Evolutionary conservation across 2,888 invertebrate species (phyloP), one percentile per base, ranked within the genome.

Genomic region (Mythimna pallens): DNA sequence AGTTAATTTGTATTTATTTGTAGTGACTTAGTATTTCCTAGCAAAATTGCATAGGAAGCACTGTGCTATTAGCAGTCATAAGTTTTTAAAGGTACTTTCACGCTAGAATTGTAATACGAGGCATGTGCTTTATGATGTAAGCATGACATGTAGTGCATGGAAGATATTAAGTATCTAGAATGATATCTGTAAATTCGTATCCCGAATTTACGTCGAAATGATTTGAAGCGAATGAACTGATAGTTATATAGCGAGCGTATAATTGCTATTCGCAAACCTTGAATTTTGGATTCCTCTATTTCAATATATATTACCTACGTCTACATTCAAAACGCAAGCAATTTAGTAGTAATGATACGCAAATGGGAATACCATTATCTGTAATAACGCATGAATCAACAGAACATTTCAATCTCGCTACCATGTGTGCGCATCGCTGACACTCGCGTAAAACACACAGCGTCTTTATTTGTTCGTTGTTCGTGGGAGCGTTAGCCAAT

Each of bases 401-500:
- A 30, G 40, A 57, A 65, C 36, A 58, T 81, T 80, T 58, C 25
- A 40, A 59, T 76, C 71, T 62, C 20, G 22, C 22, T 17, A 36
- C 25, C 25, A 10, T 22, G 30, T 40, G 61, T 59, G 20, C 17
- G 58, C 50, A 14, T 43, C 36, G 12, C 63, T 14, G 58, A 43
- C 12, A 20, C 25, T 12, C 78, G 66, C 69, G 77, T 22, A 20
- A 43, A 68, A 34, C 70, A 65, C 62, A 59, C 58, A 2, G 17
- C 63, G 72, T 63, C 73, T 65, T 75, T n/a, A 36, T 22, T 20
- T 40, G 7, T n/a, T 20, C 40, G 9, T 6, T n/a, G 58, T 36
- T n/a, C 71, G 83, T 84, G 84, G 72, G 84, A 85, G 61, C 22
- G 8, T 85, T 74, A 43, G 20, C 61, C 69, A 77, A 82, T 17